Base-by-base conservation (phyloP, 2,797 vertebrate species). In the Falco berigora region DNA sequence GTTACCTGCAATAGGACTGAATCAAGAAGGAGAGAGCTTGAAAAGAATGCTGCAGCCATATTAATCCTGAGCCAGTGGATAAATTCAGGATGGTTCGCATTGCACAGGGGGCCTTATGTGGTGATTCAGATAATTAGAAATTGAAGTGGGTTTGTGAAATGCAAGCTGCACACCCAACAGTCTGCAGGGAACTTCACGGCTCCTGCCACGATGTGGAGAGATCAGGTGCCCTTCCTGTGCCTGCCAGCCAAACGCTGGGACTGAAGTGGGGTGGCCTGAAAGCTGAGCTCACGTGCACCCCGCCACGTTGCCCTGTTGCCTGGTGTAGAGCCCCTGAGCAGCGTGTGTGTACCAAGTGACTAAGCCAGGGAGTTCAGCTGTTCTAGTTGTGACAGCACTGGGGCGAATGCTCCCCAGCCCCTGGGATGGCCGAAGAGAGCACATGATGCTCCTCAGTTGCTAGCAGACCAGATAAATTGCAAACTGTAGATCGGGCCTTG, bases 221-320 rank as follows among this genome's bases (percentile, higher is more conserved):
- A 67, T 79, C 12, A 5, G 5, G 34, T 69, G 59, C 22, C 52
- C 46, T 69, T 91, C 49, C 47, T 59, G 14, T 42, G 38, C 28
- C 55, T 0, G 0, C 34, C 50, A 83, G 42, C 27, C 50, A 75
- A 28, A 12, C 62, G 38, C 47, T 0, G 0, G 38, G 25, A 42
- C 16, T 34, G 34, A 46, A 49, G 16, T 10, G 28, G 4, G 13
- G 42, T 47, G 56, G 64, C 27, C 4, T 1, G 71, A 71, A 55
- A 44, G 44, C 79, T 76, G 46, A 64, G 64, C 10, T 42, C 6
- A 1, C 0, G 0, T 27, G 30, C 16, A 11, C n/a, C 66, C 14
- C 1, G 2, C 61, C 0, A 0, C 2, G 0, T 10, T 72, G 53
- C 23, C 40, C 34, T 30, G 6, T 46, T 3, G 1, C 23, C n/a